Percentiles rank a stretch among this genome's conserved stretches.
These are phyloP conservation scores for Cheilosia vernalis DNA, from an alignment of 2,888 invertebrate genomes.

Conservation along the genomic window DNA sequence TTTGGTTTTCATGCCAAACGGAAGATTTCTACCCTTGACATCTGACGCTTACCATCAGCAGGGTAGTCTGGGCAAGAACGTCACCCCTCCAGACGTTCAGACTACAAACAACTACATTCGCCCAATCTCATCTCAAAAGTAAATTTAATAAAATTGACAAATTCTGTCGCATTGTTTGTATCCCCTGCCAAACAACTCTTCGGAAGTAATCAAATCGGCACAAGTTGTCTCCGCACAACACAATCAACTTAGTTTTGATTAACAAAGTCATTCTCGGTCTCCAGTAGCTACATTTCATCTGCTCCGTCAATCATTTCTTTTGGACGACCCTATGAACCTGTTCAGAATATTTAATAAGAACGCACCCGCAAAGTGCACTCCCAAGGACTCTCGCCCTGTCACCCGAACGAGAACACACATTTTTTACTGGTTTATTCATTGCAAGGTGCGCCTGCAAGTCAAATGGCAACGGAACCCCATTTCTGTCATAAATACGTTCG, in stretches of 20 bases:
- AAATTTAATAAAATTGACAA: conserved; percentile 27
- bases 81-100: too few species aligned
- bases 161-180: conserved; percentile 9
- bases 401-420: neutral
- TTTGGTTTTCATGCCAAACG: too few species aligned
- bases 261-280: conserved; percentile 33
- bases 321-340: conserved; percentile 57
- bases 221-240: neutral
- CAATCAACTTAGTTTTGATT: conserved; percentile 66
- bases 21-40: too few species aligned
- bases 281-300: conserved; percentile 33
- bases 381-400: neutral
- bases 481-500: conserved; percentile 41
- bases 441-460: conserved; percentile 66
- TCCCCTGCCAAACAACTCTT: conserved; percentile 27
- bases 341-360: conserved; percentile 66
- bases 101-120: neutral
- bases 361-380: conserved; percentile 27
- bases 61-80: too few species aligned
- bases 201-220: conserved; percentile 39
- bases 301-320: conserved; percentile 49
- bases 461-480: conserved; percentile 48
- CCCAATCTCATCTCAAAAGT: neutral
- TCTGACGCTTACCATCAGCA: too few species aligned
- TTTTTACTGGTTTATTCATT: conserved; percentile 9